Base-by-base conservation (phyloP, 2,888 invertebrate species). In the Tubulanus polymorphus region DNA sequence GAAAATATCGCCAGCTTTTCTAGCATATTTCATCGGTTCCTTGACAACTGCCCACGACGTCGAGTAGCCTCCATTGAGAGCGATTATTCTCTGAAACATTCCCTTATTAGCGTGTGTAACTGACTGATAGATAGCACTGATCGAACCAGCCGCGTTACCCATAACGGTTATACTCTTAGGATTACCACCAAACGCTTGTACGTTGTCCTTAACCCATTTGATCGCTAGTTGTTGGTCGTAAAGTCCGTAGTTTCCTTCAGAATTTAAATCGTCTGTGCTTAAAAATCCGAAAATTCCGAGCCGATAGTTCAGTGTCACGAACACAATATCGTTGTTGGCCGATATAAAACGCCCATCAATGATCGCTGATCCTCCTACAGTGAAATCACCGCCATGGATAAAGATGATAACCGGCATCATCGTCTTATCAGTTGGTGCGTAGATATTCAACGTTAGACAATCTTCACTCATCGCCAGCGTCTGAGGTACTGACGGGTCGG, bases 161-260 rank as follows among this genome's bases (percentile, higher is more conserved):
- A 60, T 59, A 10, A 67, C 28, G 1, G 67, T 65, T 2, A 67
- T 56, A 2, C 46, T 54, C 12, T 48, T 20, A 1, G 60, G 52
- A 41, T 67, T 60, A 10, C 63, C 63, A 45, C 61, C 60, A 29
- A 67, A 65, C 12, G 46, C 15, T 18, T 37, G 26, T 20, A 60
- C 57, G 48, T 67, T 66, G 8, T 53, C 52, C 23, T 57, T 56
- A 8, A 65, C 57, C 65, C 65, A 67, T 28, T 51, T 32, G 15
- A 67, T 41, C 3, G 63, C 67, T 45, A 46, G 10, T 10, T 57
- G 32, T 32, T 64, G 64, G 48, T 67, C 67, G 27, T 55, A 57
- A n/a, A 67, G 50, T 2, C 64, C 66, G 51, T 51, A 60, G 57
- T 67, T 67, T 35, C 66, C 66, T 1, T 55, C 49, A 0, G 32